phyloP scores from a whole-genome alignment of 2,888 invertebrate species.

The Perizoma affinitatum region DNA sequence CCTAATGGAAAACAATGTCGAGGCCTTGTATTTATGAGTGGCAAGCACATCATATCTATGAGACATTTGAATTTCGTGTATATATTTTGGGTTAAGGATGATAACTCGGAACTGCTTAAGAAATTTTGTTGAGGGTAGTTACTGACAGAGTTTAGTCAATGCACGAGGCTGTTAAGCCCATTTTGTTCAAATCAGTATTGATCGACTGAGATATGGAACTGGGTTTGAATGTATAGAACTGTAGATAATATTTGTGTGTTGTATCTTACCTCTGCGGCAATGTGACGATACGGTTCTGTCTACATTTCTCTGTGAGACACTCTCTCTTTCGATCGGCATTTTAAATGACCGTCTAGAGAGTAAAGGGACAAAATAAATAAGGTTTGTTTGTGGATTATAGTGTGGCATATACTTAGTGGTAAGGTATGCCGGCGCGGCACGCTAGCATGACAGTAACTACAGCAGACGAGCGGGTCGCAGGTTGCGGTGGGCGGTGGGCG shows the following conservation, averaged over 20 bases:
- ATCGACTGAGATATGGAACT: neutral
- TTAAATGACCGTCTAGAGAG: constrained; percentile 88
- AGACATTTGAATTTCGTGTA: constrained; percentile 27
- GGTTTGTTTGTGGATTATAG: constrained; percentile 81
- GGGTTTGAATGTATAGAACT: constrained; percentile 54
- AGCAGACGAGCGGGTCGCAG: constrained; percentile 78
- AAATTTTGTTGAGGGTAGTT: constrained; percentile 14
- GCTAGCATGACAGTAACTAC: constrained; percentile 83
- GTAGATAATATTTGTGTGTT: constrained; percentile 60
- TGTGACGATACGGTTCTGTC: constrained; percentile 82
- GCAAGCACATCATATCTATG: constrained; percentile 7
- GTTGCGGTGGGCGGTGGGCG: constrained; percentile 81
- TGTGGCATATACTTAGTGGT: constrained; percentile 78
- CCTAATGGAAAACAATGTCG: constrained; percentile 6
- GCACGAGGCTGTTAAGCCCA: constrained; percentile 9
- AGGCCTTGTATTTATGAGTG: constrained; percentile 9
- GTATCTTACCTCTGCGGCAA: constrained; percentile 81
- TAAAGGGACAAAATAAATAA: constrained; percentile 85
- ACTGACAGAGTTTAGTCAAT: constrained; percentile 13
- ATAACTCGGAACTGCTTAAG: constrained; percentile 32
- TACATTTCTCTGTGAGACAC: constrained; percentile 83
- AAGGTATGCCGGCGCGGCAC: constrained; percentile 58
- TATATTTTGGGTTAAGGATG: constrained; percentile 29
- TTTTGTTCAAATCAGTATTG: constrained; percentile 10
- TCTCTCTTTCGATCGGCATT: constrained; percentile 84